These are phyloP conservation scores for Pogoniulus pusillus DNA, from an alignment of 2,797 vertebrate species.

Conservation along the genomic window DNA sequence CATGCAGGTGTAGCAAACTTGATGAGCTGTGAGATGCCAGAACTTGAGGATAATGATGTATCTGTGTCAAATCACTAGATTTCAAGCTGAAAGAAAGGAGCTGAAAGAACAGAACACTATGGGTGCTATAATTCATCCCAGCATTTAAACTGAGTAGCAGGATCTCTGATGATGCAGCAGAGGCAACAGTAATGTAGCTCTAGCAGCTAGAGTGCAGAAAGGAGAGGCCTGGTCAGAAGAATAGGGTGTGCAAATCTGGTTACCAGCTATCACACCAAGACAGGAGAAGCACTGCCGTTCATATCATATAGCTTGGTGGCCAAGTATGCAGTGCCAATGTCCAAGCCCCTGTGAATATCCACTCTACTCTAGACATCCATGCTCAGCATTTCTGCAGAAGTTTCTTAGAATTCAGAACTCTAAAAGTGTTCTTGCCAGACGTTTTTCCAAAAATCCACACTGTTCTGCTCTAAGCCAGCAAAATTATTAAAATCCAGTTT, in stretches of 20 bases:
- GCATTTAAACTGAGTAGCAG: background rate
- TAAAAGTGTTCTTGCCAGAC: background rate
- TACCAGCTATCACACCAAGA: background rate
- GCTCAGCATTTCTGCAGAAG: background rate
- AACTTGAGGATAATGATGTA: background rate
- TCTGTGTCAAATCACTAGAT: background rate
- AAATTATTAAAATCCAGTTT: constrained; percentile 5
- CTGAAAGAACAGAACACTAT: background rate
- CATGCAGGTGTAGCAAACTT: background rate
- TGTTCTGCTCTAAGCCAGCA: background rate
- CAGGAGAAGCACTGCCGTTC: background rate
- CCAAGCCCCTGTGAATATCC: background rate
- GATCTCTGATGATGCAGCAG: background rate
- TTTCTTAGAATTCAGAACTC: background rate
- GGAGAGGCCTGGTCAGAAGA: background rate
- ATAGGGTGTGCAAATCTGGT: background rate
- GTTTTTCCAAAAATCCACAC: background rate
- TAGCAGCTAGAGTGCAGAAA: background rate
- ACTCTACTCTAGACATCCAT: background rate
- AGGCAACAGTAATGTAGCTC: background rate
- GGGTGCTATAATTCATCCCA: background rate
- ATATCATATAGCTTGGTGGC: background rate
- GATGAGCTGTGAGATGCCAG: background rate
- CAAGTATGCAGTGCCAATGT: background rate
- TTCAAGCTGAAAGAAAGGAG: background rate